phyloP scores from a whole-genome alignment of 2,797 vertebrate species.

The Coregonus sp. region DNA sequence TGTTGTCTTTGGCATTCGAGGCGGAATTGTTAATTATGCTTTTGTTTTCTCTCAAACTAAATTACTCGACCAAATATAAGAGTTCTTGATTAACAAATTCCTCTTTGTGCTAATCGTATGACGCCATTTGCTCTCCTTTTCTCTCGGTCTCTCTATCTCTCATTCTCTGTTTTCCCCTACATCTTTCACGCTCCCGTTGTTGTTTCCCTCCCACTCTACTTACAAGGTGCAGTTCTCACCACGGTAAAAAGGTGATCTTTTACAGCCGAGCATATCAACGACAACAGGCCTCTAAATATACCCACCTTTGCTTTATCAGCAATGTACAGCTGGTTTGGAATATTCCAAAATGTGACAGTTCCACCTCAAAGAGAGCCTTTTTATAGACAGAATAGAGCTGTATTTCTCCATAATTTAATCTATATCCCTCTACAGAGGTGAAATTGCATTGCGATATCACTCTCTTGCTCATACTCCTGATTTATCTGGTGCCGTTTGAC shows the following conservation, averaged over 20 bases:
- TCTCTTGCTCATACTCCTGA: neutral
- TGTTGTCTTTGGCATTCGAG: conserved; percentile 63
- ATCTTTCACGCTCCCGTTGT: conserved; percentile 43
- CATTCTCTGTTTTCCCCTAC: conserved; percentile 16
- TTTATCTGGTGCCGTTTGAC: neutral
- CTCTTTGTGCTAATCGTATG: conserved; percentile 65
- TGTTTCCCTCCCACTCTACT: conserved; percentile 46
- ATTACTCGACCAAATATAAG: conserved; percentile 75
- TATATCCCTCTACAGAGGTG: conserved; percentile 36
- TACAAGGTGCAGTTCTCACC: conserved; percentile 46
- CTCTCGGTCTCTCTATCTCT: conserved; percentile 20
- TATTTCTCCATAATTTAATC: conserved; percentile 53
- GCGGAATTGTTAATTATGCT: conserved; percentile 70
- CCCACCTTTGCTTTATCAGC: conserved; percentile 62
- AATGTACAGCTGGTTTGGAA: conserved; percentile 70
- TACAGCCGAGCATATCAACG: conserved; percentile 48
- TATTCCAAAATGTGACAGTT: conserved; percentile 62
- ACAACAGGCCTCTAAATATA: conserved; percentile 59
- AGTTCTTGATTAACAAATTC: conserved; percentile 69
- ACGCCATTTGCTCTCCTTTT: conserved; percentile 60
- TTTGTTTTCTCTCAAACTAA: conserved; percentile 74
- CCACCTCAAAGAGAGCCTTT: neutral
- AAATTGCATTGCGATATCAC: conserved; percentile 16
- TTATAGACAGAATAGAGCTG: conserved; percentile 29
- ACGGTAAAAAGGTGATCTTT: conserved; percentile 50